A percentile compares a stretch with the other conserved stretches of the same genome.
Evolutionary conservation across 2,797 vertebrate genomes (phyloP).

Genomic region (Parauchenoglanis punctatus): DNA sequence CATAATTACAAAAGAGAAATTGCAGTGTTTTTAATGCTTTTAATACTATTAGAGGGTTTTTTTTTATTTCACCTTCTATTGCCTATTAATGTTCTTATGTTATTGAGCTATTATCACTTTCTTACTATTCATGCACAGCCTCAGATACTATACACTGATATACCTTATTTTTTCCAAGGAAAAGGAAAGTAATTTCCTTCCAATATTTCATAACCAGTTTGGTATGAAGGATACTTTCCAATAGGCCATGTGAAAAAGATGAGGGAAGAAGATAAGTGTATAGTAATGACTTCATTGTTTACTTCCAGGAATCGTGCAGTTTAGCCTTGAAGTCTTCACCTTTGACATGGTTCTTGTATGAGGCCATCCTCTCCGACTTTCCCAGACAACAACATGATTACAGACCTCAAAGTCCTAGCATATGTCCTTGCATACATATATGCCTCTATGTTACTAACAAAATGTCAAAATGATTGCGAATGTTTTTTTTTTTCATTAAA

Average conservation of each 20-base stretch:
- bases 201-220: background rate
- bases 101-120: background rate
- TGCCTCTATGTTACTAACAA: background rate
- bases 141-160: background rate
- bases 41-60: background rate
- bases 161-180: background rate
- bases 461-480: background rate
- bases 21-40: background rate
- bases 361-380: background rate
- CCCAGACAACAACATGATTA: background rate
- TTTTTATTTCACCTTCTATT: background rate
- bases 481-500: background rate
- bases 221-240: background rate
- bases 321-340: background rate
- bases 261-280: conserved; percentile 11
- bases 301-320: background rate
- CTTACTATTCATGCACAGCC: background rate
- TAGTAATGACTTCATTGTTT: conserved; percentile 9
- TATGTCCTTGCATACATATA: background rate
- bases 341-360: background rate
- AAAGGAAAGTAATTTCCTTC: background rate
- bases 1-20: background rate
- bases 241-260: background rate
- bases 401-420: background rate
- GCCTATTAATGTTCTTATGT: background rate